Percentiles rank a stretch among this genome's conserved stretches.
phyloP scores from a whole-genome alignment of 2,113 vertebrate species.

The Halcyon senegalensis region DNA sequence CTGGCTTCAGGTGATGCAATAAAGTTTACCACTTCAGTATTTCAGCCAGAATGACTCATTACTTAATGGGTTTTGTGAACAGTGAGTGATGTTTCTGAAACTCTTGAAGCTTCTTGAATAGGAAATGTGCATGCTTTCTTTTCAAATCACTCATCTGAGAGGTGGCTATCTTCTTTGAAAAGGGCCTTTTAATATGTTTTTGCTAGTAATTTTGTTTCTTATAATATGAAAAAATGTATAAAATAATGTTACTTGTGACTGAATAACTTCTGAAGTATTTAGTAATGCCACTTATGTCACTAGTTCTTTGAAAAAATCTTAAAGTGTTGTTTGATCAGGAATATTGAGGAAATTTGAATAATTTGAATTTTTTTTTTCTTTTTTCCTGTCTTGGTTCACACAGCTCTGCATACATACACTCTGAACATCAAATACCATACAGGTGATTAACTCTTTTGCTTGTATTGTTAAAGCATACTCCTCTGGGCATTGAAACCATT shows the following conservation, averaged over 20 bases:
- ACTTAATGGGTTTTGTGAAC: constrained; percentile 6
- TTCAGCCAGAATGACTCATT: constrained; percentile 1
- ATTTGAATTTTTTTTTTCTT: too few species aligned
- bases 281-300: constrained; percentile 35
- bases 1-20: background rate
- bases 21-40: background rate
- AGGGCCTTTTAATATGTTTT: constrained; percentile 21
- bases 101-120: constrained; percentile 51
- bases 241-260: constrained; percentile 34
- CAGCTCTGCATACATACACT: background rate
- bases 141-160: constrained; percentile 50
- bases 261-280: constrained; percentile 47
- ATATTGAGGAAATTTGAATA: constrained; percentile 4
- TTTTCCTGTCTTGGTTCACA: background rate
- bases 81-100: constrained; percentile 37
- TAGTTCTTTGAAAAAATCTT: constrained; percentile 32
- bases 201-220: constrained; percentile 35
- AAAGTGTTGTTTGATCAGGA: constrained; percentile 42
- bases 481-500: background rate
- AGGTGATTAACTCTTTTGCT: background rate
- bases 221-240: constrained; percentile 21
- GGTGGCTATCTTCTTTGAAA: constrained; percentile 40
- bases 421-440: background rate
- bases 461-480: background rate
- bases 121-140: constrained; percentile 6